Percentiles rank a stretch among this genome's conserved stretches.
These are phyloP conservation scores for Caenorhabditis sulstoni DNA, from an alignment of 2,888 invertebrate genomes.

Conservation along the genomic window DNA sequence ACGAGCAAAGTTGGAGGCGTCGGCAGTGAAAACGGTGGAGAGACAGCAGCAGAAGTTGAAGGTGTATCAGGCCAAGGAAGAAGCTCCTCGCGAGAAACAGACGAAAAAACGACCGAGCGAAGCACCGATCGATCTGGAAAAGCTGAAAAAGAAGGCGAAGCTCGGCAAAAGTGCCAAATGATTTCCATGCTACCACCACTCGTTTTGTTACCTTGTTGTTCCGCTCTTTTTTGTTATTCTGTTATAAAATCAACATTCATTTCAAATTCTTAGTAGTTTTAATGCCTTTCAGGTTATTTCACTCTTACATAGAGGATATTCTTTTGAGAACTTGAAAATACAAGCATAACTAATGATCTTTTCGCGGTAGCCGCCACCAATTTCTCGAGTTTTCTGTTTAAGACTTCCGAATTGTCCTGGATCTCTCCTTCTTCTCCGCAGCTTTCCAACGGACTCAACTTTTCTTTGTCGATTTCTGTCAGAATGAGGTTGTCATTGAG, in stretches of 20 bases:
- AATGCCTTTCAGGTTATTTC: constrained; percentile 23
- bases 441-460: background rate
- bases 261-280: constrained; percentile 2
- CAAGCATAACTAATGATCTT: constrained; percentile 59
- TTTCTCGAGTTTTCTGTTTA: constrained; percentile 57
- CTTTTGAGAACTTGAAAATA: constrained; percentile 48
- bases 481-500: constrained; percentile 60
- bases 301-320: constrained; percentile 44
- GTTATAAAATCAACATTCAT: constrained; percentile 3
- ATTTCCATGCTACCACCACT: constrained; percentile 2
- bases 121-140: constrained; percentile 66
- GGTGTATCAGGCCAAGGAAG: constrained; percentile 63
- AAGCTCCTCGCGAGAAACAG: constrained; percentile 60
- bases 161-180: constrained; percentile 45
- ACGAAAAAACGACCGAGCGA: constrained; percentile 61
- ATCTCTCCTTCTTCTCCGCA: constrained; percentile 7
- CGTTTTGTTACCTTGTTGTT: constrained; percentile 3
- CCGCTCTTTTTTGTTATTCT: background rate
- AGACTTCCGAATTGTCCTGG: constrained; percentile 10
- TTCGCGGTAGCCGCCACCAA: constrained; percentile 60
- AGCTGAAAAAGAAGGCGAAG: constrained; percentile 71
- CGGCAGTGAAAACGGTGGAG: constrained; percentile 58
- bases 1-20: constrained; percentile 59
- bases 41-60: constrained; percentile 65
- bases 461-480: constrained; percentile 57